Evolutionary conservation across 2,797 vertebrate species (phyloP), one percentile per base, ranked within the genome.

Genomic region (Sebastes trivittatus): DNA sequence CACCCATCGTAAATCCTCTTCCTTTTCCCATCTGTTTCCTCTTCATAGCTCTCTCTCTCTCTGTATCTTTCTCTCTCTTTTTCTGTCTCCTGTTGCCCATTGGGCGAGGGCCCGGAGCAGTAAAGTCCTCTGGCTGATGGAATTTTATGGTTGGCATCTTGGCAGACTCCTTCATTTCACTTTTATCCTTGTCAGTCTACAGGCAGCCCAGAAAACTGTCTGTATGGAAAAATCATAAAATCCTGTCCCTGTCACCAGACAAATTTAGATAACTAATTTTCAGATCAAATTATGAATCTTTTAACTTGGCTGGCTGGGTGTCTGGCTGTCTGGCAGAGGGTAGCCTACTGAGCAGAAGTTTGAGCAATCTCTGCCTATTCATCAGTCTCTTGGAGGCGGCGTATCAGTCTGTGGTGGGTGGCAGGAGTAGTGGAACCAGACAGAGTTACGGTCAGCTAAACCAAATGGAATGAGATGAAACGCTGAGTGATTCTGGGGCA

Each of bases 231-330:
- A 88, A 86, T 85, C 81, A 86, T 90, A 91, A 94, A 94, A 84
- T 84, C 78, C 78, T 70, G 55, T 87, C 73, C 72, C 87, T 92
- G 89, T 93, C 89, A 89, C 87, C 82, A 82, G 83, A 83, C 80
- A 91, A 91, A 93, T 95, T 93, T 93, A 91, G 90, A 92, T 89
- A 92, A 91, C 92, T 93, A 91, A 94, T 95, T 95, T 94, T 91
- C 78, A 83, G 88, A 94, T 93, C 88, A 94, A 93, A 93, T 91
- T 89, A 93, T 95, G 89, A 87, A 93, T 94, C 90, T 94, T 90
- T 87, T 80, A 88, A 90, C 88, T 92, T 87, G 82, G 86, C 83
- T 81, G 77, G 54, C 82, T 75, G 78, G 81, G 55, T 78, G 77
- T 16, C 61, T 72, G 72, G 13, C 82, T 78, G 81, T 77, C 87